Conservation (phyloP, 2,888 invertebrate species). For the Steinernema hermaphroditum region DNA sequence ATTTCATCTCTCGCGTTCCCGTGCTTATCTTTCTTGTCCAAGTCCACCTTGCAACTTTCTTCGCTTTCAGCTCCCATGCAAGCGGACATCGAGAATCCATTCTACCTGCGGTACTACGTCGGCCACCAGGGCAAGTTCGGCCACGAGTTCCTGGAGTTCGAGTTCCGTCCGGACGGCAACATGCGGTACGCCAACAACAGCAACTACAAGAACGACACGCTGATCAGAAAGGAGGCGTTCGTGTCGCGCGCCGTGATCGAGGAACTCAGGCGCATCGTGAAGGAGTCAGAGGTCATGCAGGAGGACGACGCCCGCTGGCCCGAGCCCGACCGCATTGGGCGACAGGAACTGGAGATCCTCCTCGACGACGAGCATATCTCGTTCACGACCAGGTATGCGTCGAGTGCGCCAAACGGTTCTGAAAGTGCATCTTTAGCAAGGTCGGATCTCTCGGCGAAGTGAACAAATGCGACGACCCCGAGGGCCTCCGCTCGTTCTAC, state of each 20-base stretch:
- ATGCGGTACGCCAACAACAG: constrained; percentile 98
- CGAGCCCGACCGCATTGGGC: constrained; percentile 73
- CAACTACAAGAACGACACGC: constrained; percentile 99
- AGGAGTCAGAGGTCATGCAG: constrained; percentile 85
- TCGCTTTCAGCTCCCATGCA: constrained; percentile 11
- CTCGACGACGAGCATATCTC: constrained; percentile 99
- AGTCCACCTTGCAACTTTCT: too few relatives aligned
- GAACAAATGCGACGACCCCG: constrained; percentile 92
- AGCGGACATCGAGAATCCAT: constrained; percentile 65
- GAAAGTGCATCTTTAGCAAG: constrained; percentile 73
- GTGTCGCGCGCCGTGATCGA: constrained; percentile 97
- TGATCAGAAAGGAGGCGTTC: constrained; percentile 90
- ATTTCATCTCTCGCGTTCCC: too few relatives aligned
- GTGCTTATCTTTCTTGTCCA: too few relatives aligned
- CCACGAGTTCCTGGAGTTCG: constrained; percentile 92
- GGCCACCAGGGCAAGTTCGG: constrained; percentile 83
- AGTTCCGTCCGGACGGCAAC: constrained; percentile 93
- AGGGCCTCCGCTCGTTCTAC: constrained; percentile 94
- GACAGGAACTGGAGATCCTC: constrained; percentile 93
- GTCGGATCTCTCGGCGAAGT: constrained; percentile 98
- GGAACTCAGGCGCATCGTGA: constrained; percentile 90
- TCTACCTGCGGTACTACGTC: constrained; percentile 95
- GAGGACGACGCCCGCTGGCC: constrained; percentile 72
- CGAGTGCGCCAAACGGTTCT: neutral
- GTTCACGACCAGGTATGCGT: constrained; percentile 82